phyloP scores from a whole-genome alignment of 2,797 vertebrate genomes.

The Picus viridis region DNA sequence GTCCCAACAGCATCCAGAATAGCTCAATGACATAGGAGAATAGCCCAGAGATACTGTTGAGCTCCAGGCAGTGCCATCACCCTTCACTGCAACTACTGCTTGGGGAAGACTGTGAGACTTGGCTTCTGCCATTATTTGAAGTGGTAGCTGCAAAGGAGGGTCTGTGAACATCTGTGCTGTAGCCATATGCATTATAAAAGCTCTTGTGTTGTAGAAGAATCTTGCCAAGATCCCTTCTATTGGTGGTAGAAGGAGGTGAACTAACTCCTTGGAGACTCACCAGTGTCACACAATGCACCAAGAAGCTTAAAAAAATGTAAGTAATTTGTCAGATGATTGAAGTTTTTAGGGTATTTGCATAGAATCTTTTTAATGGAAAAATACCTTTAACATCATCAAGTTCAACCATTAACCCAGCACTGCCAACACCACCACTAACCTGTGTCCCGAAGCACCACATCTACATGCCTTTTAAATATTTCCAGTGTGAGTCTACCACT shows the following conservation, averaged over 20 bases:
- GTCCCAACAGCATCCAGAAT: background rate
- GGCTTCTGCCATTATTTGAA: background rate
- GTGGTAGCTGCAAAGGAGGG: background rate
- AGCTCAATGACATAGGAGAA: background rate
- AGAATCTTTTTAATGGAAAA: no score
- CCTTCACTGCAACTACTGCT: background rate
- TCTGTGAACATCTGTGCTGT: background rate
- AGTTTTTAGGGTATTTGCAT: background rate
- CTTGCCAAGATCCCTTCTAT: background rate
- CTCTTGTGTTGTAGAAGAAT: background rate
- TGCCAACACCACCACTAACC: no score
- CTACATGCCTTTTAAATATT: no score
- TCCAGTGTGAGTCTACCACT: no score
- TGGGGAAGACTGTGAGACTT: background rate
- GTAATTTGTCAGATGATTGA: background rate
- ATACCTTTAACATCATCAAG: no score
- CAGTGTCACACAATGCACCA: background rate
- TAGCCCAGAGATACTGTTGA: background rate
- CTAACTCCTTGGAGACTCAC: background rate
- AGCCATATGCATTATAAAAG: background rate
- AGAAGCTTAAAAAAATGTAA: background rate
- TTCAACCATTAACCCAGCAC: no score
- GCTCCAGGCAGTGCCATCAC: background rate
- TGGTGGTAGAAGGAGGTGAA: background rate
- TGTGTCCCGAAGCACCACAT: no score